Percentiles rank a stretch among this genome's conserved stretches.
These are phyloP conservation scores for Euwallacea fornicatus DNA, from an alignment of 1,140 invertebrate species.

Conservation along the genomic window DNA sequence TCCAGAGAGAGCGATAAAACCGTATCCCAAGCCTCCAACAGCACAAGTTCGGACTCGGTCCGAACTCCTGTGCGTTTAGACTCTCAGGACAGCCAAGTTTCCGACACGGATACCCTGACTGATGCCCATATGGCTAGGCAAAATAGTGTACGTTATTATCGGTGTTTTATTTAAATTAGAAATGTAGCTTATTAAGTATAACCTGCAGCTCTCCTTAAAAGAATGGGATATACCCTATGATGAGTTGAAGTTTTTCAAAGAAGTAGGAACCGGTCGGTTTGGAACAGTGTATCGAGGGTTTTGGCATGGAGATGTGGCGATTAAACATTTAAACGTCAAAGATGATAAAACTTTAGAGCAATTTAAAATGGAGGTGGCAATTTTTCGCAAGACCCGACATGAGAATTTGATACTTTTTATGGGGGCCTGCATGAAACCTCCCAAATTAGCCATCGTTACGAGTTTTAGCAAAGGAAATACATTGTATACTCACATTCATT, in stretches of 20 bases:
- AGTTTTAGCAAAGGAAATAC: slow-evolving; percentile 95
- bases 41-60: slow-evolving; percentile 79
- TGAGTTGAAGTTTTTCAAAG: slow-evolving; percentile 84
- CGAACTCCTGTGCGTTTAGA: slow-evolving; percentile 79
- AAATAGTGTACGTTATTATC: slow-evolving; percentile 70
- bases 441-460: slow-evolving; percentile 95
- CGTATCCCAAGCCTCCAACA: slow-evolving; percentile 71
- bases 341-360: slow-evolving; percentile 90
- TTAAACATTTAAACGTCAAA: slow-evolving; percentile 95
- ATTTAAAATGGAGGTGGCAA: slow-evolving; percentile 84
- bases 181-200: slow-evolving; percentile 17
- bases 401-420: slow-evolving; percentile 99
- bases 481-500: slow-evolving; percentile 91
- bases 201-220: slow-evolving; percentile 77
- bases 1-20: slow-evolving; percentile 86
- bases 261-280: slow-evolving; percentile 89
- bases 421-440: slow-evolving; percentile 98
- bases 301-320: slow-evolving; percentile 99
- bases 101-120: slow-evolving; percentile 58
- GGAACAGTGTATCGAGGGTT: slow-evolving; percentile 93
- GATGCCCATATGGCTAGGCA: slow-evolving; percentile 67
- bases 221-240: slow-evolving; percentile 98
- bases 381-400: slow-evolving; percentile 95
- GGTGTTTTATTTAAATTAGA: slow-evolving; percentile 3
- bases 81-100: slow-evolving; percentile 84